Percentiles rank a stretch among this genome's conserved stretches.
phyloP scores from a whole-genome alignment of 2,797 vertebrate species.

The Microcaecilia unicolor region DNA sequence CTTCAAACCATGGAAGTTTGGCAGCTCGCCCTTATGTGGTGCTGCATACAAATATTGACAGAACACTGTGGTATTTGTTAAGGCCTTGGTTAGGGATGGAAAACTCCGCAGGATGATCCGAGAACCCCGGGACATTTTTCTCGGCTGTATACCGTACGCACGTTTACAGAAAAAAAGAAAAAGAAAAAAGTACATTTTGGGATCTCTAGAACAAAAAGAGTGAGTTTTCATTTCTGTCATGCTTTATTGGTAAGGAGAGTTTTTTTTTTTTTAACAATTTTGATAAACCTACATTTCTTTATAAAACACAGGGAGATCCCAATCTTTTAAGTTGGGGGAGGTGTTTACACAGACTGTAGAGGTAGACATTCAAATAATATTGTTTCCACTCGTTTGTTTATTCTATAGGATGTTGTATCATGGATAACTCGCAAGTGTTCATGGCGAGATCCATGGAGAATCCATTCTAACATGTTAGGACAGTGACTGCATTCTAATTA shows the following conservation, averaged over 20 bases:
- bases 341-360: no score
- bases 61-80: slow-evolving; percentile 67
- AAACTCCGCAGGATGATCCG: slow-evolving; percentile 55
- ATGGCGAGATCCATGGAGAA: no score
- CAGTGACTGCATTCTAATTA: no score
- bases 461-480: no score
- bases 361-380: no score
- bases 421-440: no score
- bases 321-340: background rate
- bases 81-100: slow-evolving; percentile 50
- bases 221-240: slow-evolving; percentile 47
- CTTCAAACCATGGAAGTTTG: slow-evolving; percentile 49
- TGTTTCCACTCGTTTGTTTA: no score
- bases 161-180: slow-evolving; percentile 47
- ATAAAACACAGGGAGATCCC: background rate
- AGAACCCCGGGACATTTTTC: slow-evolving; percentile 39
- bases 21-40: slow-evolving; percentile 57
- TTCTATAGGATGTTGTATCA: no score
- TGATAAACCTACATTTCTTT: background rate
- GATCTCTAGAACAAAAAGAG: slow-evolving; percentile 35
- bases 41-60: slow-evolving; percentile 69
- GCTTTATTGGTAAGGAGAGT: slow-evolving; percentile 54
- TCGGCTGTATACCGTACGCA: slow-evolving; percentile 37
- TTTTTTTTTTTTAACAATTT: slow-evolving; percentile 6
- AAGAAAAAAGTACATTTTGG: slow-evolving; percentile 46